Evolutionary conservation across 2,797 vertebrate species (phyloP), one percentile per base, ranked within the genome.

Genomic region (Myotis findleyi): DNA sequence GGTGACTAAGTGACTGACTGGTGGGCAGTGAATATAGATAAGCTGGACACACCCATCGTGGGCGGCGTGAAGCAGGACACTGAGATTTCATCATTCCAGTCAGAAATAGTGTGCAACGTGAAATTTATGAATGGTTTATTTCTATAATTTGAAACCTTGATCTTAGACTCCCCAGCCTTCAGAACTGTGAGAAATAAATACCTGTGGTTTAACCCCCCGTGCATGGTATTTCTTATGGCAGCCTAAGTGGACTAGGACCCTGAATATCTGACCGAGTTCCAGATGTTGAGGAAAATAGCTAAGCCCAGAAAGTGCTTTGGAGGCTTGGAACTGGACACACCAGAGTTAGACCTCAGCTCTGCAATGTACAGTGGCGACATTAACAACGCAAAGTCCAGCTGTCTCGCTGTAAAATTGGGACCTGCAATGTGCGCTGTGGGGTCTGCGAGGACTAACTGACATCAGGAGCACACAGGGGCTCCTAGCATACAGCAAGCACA

Each of bases 61-160:
- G 23, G 59, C 0, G 0, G 59, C 41, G 20, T 0, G 0, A n/a
- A 23, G 27, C 59, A n/a, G 79, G 38, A n/a, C 18, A 64, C 2
- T 21, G 27, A 44, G 27, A 14, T n/a, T n/a, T 21, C 36, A 33
- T 33, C 41, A 12, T 2, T 2, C 30, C 59, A 8, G 30, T 47
- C 38, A 21, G 41, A 47, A 64, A 64, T 5, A 14, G 3, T 47
- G 30, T 44, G 7, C 5, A 14, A 6, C 3, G 30, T n/a, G 47
- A 82, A 64, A 33, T 25, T 18, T 5, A 64, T 8, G 57, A 82
- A 64, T n/a, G 16, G 33, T 16, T 79, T n/a, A 3, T 23, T 47
- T 82, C 41, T 33, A 12, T n/a, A 64, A 47, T 33, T 6, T 23
- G 53, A 72, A 36, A 64, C 30, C 64, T 76, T 64, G 33, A 14